Conservation (phyloP, 2,888 invertebrate genomes). For the Pristionchus maxplancki region DNA sequence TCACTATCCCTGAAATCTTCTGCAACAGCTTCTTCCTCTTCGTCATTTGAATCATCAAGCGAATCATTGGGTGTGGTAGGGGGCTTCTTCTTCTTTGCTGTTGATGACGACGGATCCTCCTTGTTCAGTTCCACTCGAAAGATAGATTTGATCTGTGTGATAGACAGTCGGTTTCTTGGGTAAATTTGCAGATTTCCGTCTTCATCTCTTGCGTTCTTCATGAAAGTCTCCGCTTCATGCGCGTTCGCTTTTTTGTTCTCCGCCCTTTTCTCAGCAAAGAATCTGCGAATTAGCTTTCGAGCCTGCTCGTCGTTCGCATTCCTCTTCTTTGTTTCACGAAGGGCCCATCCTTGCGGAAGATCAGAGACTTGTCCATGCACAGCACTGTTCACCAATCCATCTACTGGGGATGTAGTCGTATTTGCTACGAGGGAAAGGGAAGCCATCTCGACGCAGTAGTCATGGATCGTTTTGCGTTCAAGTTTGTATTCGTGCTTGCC, state of each 20-base stretch:
- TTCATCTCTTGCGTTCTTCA: not conserved
- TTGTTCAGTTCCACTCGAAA: not conserved
- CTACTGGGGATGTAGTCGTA: not conserved
- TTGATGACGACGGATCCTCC: not conserved
- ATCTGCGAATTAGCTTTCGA: not conserved
- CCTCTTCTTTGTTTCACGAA: not conserved
- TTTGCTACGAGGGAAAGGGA: not conserved
- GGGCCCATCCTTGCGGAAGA: not conserved
- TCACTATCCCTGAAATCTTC: not conserved
- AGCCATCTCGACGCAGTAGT: not conserved
- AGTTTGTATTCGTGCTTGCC: not conserved
- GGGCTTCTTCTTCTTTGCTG: not conserved
- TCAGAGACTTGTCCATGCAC: not conserved
- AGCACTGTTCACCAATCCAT: not conserved
- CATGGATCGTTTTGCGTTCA: slow-evolving; percentile 8
- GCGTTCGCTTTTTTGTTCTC: not conserved
- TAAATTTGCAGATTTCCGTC: not conserved
- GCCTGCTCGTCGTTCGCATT: not conserved
- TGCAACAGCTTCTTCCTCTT: not conserved
- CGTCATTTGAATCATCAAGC: not conserved
- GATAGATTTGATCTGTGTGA: not conserved
- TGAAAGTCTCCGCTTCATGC: not conserved
- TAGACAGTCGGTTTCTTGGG: not conserved
- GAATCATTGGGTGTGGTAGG: not conserved
- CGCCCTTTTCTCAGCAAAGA: not conserved